Base-by-base conservation (phyloP, 1,140 invertebrate species). In the Pseudomyrmex pallidus region DNA sequence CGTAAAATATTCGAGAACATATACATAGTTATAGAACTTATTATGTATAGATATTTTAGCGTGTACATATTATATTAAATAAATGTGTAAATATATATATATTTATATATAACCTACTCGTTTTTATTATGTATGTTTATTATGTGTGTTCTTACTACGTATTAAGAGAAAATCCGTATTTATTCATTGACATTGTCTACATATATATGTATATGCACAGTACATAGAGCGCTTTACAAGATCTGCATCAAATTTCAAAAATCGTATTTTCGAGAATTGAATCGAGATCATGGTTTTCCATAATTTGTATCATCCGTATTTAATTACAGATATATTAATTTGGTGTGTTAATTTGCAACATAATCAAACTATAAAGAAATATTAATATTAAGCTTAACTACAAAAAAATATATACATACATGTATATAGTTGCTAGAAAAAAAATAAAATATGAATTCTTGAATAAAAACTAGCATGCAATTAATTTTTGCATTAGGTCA, bases 21-120 rank as follows among this genome's bases (percentile, higher is more conserved):
- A 20, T 35, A 57, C 15, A 54, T 67, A 68, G 12, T 56, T 62
- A 17, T 35, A 48, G 59, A 68, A 66, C n/a, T 56, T 20, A 74
- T 63, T 74, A 78, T 78, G 50, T 78, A 46, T 63, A 78, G 59
- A 46, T 63, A 78, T 78, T 78, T 48, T 59, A 17, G 48, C 17
- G 59, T 25, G 12, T 25, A 4, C 61, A 35, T 35, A 48, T 48
- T 15, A 61, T 35, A 35, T 35, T 1, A 72, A 68, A 56, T 22
- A 2, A 68, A 1, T 59, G 35, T 35, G 35, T 78, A 48, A 35
- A 35, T 35, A 35, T 35, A 35, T 35, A 35, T 35, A 35, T 35
- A 77, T 22, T 68, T 57, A 78, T 48, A 70, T 48, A 22, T 67
- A 77, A n/a, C 20, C 5, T 7, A 35, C 35, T 35, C 35, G 35